phyloP scores from a whole-genome alignment of 1,140 invertebrate genomes.

The Procambarus clarkii region DNA sequence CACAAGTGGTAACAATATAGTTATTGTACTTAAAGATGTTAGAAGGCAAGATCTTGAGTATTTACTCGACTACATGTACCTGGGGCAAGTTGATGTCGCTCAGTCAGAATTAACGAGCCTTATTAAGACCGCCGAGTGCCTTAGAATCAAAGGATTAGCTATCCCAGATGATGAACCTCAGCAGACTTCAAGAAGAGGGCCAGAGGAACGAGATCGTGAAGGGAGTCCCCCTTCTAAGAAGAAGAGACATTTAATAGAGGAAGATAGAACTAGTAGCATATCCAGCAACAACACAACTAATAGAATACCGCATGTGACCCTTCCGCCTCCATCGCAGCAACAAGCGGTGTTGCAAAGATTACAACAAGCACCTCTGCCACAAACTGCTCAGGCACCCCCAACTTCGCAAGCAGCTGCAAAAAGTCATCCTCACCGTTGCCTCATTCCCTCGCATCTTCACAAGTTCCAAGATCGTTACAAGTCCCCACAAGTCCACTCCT shows the following conservation, averaged over 20 bases:
- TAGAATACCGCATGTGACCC: slow-evolving; percentile 24
- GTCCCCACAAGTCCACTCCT: slow-evolving; percentile 22
- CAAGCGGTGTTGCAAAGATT: slow-evolving; percentile 3
- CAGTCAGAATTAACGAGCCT: slow-evolving; percentile 64
- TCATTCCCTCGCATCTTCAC: slow-evolving; percentile 6
- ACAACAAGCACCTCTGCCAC: slow-evolving; percentile 3
- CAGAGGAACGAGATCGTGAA: slow-evolving; percentile 36
- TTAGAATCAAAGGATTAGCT: slow-evolving; percentile 64
- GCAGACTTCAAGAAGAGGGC: slow-evolving; percentile 17
- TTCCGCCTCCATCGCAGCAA: slow-evolving; percentile 13
- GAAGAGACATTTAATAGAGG: slow-evolving; percentile 41
- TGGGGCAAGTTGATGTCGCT: slow-evolving; percentile 63
- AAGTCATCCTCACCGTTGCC: slow-evolving; percentile 22
- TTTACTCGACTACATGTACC: slow-evolving; percentile 66
- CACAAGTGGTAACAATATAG: slow-evolving; percentile 49
- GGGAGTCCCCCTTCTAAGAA: slow-evolving; percentile 57
- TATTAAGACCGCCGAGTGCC: slow-evolving; percentile 68
- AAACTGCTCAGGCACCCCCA: slow-evolving; percentile 13
- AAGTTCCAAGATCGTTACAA: slow-evolving; percentile 13
- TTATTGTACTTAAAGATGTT: slow-evolving; percentile 66
- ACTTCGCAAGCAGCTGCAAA: slow-evolving; percentile 18
- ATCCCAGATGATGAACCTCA: slow-evolving; percentile 65
- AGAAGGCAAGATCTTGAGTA: slow-evolving; percentile 62
- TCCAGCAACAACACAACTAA: slow-evolving; percentile 15
- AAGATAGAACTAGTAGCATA: slow-evolving; percentile 35